Evolutionary conservation across 2,888 invertebrate species (phyloP).

Genomic region (Trachelus stipa): DNA sequence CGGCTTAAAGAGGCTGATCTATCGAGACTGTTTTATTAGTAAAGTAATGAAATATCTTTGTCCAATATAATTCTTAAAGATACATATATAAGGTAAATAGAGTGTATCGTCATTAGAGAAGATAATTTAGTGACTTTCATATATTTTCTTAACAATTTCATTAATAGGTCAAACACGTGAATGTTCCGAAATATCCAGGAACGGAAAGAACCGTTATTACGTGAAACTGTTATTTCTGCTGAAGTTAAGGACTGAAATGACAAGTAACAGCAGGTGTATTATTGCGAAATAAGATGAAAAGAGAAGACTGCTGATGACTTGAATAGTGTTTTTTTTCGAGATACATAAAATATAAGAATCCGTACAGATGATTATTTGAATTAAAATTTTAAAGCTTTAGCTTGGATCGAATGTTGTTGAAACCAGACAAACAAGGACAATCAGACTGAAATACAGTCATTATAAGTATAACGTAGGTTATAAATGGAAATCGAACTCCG

Average conservation of each 20-base stretch:
- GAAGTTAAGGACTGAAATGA: neutral
- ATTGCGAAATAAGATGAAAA: neutral
- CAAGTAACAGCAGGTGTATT: neutral
- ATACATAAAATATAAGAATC: neutral
- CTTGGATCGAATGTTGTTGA: neutral
- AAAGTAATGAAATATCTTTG: neutral
- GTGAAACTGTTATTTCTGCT: neutral
- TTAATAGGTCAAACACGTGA: neutral
- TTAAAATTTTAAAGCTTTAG: neutral
- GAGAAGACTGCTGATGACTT: neutral
- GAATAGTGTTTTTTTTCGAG: neutral
- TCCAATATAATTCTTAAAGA: neutral
- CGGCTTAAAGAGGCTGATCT: neutral
- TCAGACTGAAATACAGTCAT: neutral
- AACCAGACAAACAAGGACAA: neutral
- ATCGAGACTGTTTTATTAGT: neutral
- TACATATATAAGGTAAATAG: neutral
- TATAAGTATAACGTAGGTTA: neutral
- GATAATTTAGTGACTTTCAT: neutral
- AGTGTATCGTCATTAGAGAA: neutral
- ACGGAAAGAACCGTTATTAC: neutral
- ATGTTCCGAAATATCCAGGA: neutral
- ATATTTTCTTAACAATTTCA: neutral
- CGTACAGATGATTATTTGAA: neutral
- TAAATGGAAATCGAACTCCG: neutral